Base-by-base conservation (phyloP, 23 tunicate species). In the Styela clava region DNA sequence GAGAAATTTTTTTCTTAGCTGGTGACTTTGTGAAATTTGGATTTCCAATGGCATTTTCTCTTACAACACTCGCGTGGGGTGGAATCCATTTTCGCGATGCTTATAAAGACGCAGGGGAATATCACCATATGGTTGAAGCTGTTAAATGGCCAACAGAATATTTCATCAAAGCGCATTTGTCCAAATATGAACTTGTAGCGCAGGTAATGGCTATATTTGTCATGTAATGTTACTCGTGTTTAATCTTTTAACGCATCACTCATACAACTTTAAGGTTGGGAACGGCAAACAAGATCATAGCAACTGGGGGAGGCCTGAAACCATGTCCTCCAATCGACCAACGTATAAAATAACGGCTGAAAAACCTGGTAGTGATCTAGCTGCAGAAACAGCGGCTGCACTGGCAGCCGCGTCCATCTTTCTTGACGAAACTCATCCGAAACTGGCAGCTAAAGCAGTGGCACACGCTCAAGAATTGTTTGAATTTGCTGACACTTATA, bases 1-100 rank as follows among this genome's bases (percentile, higher is more conserved):
- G n/a, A n/a, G n/a, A n/a, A n/a, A n/a, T n/a, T n/a, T n/a, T n/a
- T n/a, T n/a, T n/a, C n/a, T n/a, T 69, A 93, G 99, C 97, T 73
- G 99, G 99, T 22, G 96, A 96, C 86, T 82, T 85, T 64, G 90
- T 96, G 3, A 96, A 96, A 52, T 96, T 90, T 69, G 87, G 88
- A 7, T 96, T 96, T 61, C 99, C 99, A 16, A 91, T 96, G 99
- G 99, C 99, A 16, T 96, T 83, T 76, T 83, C 99, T 1, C 78
- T 89, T 30, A 96, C 99, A 2, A 87, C 88, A 3, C 86, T 96
- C 21, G 99, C 99, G 35, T 96, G 99, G 99, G 95, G 99, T 1
- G 70, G 86, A 82, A 82, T 91, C 24, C 86, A 73, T 21, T 96
- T 96, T 61, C 34, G 64, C 52, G 86, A 87, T 35, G 99, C 89